A percentile compares a stretch with the other conserved stretches of the same genome.
Conservation (phyloP, 2,888 invertebrate species). For the Priocnemis perturbator region DNA sequence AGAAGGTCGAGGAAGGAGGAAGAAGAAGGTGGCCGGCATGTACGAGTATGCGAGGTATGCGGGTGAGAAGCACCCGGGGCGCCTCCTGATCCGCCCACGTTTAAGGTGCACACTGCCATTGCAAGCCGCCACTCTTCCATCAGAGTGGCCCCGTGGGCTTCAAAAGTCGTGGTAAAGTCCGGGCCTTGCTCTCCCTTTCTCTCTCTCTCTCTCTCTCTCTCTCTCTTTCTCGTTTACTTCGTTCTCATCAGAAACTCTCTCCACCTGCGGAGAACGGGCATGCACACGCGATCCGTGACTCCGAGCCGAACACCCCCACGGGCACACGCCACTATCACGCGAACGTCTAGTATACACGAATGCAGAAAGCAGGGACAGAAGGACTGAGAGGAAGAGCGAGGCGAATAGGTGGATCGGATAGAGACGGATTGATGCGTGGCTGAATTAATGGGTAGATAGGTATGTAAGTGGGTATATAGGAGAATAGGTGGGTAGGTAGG, state of each 20-base stretch:
- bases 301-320: constrained; percentile 69
- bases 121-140: constrained; percentile 20
- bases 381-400: constrained; percentile 10
- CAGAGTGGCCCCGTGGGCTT: constrained; percentile 22
- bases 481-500: neutral
- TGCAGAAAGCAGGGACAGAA: constrained; percentile 26
- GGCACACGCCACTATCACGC: constrained; percentile 73
- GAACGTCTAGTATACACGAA: constrained; percentile 40
- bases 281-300: constrained; percentile 57
- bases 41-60: constrained; percentile 63
- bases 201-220: neutral
- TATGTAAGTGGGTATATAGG: neutral
- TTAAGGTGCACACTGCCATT: constrained; percentile 56
- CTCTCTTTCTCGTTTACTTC: neutral
- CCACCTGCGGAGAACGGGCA: constrained; percentile 51
- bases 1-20: constrained; percentile 21
- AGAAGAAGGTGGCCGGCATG: constrained; percentile 51
- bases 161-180: constrained; percentile 36
- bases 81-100: constrained; percentile 67
- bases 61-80: constrained; percentile 71
- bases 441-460: neutral
- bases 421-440: neutral
- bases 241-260: constrained; percentile 12
- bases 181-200: constrained; percentile 6
- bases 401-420: too few species aligned